Conservation (phyloP, 2,888 invertebrate species). For the Mantis religiosa region DNA sequence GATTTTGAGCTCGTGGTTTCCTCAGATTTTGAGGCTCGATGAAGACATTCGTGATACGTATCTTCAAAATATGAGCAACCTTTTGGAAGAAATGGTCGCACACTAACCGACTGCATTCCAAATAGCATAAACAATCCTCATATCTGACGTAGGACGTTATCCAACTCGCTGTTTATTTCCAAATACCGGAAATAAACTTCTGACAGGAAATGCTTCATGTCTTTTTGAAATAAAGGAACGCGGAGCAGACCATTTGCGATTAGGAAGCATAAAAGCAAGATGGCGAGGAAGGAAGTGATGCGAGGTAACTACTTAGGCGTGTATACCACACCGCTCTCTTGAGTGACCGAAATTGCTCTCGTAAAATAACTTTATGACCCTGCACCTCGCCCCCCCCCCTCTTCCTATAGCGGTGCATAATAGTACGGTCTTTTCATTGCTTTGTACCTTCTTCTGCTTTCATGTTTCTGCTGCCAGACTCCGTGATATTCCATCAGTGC, state of each 20-base stretch:
- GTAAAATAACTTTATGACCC: constrained; percentile 23
- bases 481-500: background rate
- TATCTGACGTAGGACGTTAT: background rate
- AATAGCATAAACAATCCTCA: too few relatives aligned
- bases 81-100: too few relatives aligned
- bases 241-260: background rate
- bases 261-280: background rate
- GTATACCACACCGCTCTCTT: background rate
- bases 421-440: background rate
- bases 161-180: background rate
- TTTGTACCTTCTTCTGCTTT: background rate
- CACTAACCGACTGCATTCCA: too few relatives aligned
- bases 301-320: background rate
- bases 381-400: background rate
- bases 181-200: background rate
- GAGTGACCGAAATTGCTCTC: constrained; percentile 23
- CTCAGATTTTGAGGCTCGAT: too few relatives aligned
- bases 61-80: too few relatives aligned
- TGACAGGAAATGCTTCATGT: background rate
- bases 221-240: background rate
- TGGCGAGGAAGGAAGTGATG: background rate
- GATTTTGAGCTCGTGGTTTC: too few relatives aligned
- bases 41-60: too few relatives aligned
- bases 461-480: background rate
- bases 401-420: background rate